Conservation (phyloP, 2,888 invertebrate species). For the Philaethria dido region DNA sequence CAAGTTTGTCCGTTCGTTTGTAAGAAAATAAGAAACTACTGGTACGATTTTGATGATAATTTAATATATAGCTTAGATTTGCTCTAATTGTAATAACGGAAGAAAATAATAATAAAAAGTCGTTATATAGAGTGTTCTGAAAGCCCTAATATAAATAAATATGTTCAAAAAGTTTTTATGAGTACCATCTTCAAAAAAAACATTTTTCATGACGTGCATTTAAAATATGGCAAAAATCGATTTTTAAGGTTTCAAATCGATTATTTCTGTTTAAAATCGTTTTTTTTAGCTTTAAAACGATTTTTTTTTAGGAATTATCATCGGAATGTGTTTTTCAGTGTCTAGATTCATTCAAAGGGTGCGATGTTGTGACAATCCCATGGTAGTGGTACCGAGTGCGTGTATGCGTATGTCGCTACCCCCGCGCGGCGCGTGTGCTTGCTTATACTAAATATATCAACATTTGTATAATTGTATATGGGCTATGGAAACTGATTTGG, state of each 20-base stretch:
- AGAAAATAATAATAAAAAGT: no score
- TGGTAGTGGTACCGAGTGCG: slow-evolving; percentile 51
- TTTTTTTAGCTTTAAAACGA: neutral
- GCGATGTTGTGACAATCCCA: slow-evolving; percentile 61
- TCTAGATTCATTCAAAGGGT: slow-evolving; percentile 60
- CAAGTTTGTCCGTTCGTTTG: slow-evolving; percentile 10
- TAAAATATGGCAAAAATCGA: neutral
- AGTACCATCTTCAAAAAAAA: no score
- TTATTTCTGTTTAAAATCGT: neutral
- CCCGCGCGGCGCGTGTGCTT: slow-evolving; percentile 61
- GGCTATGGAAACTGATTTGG: slow-evolving; percentile 65
- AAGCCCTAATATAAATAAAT: no score
- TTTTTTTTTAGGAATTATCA: neutral
- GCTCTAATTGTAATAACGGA: no score
- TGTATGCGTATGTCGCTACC: slow-evolving; percentile 38
- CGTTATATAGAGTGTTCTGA: neutral
- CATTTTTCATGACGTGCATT: slow-evolving; percentile 13
- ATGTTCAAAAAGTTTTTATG: no score
- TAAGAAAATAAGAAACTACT: neutral
- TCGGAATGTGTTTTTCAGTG: slow-evolving; percentile 24
- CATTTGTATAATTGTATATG: slow-evolving; percentile 75
- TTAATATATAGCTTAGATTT: neutral
- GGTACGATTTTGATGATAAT: neutral
- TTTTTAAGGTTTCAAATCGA: neutral
- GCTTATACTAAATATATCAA: slow-evolving; percentile 70